phyloP scores from a whole-genome alignment of 2,797 vertebrate species.

The Columba guinea region DNA sequence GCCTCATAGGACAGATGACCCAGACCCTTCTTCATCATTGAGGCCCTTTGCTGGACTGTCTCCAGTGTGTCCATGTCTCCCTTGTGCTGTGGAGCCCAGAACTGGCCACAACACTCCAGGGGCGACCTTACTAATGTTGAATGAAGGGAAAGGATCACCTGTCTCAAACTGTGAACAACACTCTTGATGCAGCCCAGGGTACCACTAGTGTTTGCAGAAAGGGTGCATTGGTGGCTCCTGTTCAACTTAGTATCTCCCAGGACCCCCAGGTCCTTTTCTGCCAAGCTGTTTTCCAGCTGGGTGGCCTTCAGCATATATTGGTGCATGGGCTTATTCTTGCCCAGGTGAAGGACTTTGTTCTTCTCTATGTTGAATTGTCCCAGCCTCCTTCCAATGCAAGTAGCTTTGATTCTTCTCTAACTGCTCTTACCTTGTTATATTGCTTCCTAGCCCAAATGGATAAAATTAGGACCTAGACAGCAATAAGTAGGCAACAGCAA shows the following conservation, averaged over 20 bases:
- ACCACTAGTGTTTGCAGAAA: not conserved
- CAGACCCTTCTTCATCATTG: not conserved
- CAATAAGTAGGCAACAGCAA: not conserved
- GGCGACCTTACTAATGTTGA: not conserved
- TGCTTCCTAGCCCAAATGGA: not conserved
- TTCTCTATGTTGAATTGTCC: not conserved
- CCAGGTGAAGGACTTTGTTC: not conserved
- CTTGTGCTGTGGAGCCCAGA: not conserved
- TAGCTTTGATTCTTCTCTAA: not conserved
- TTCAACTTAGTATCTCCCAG: not conserved
- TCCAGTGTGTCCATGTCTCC: not conserved
- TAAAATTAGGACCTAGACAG: not conserved
- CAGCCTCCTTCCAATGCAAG: not conserved
- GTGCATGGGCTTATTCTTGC: not conserved
- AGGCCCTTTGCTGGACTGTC: not conserved
- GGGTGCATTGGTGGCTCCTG: not conserved
- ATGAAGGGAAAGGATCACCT: not conserved
- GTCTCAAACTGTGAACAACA: not conserved
- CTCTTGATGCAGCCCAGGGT: not conserved
- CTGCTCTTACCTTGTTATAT: not conserved
- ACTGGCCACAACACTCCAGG: not conserved
- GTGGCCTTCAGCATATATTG: not conserved
- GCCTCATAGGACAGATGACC: not conserved
- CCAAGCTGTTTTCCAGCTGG: not conserved
- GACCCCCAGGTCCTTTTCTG: not conserved